Evolutionary conservation across 2,113 vertebrate genomes (phyloP), one percentile per base, ranked within the genome.

Genomic region (Carassius auratus): DNA sequence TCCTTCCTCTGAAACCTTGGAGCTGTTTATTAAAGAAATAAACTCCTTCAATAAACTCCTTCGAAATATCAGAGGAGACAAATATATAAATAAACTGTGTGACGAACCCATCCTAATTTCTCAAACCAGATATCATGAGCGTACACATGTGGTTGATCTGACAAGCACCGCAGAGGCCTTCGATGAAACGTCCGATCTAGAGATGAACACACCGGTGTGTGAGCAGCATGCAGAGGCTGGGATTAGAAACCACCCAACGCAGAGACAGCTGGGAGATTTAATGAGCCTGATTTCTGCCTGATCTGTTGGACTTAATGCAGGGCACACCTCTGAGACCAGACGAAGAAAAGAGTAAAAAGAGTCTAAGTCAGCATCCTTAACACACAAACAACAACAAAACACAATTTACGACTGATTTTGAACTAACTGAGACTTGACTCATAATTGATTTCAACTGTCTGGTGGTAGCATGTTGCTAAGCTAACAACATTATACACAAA

Each of bases 221-320:
- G 76, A 90, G 59, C 75, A 48, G 73, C 15, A n/a, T 69, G 83
- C 82, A n/a, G 80, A 69, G 26, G 52, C 19, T 23, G 66, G 85
- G 76, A 89, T 90, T 91, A 87, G 57, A 38, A 55, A 85, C 84
- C 45, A 78, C 68, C 30, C 55, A 81, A 38, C 38, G 21, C 38
- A 48, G 45, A 85, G 86, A 84, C 75, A 85, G 89, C n/a, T n/a
- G n/a, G n/a, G n/a, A n/a, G n/a, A 86, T 88, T 85, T 42, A 85
- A 84, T 85, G 76, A 88, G 86, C 13, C 69, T 75, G 50, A 86
- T 62, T 57, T 85, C 64, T 88, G 81, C 64, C 33, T 15, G 48
- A 80, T 50, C 75, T 61, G 73, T 26, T 36, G 69, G 13, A 81
- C 50, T 82, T 74, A 84, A 84, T 77, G 48, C 74, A 84, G 83